A percentile compares a stretch with the other conserved stretches of the same genome.
Conservation (phyloP, 2,888 invertebrate species). For the Rotaria magnacalcarata region DNA sequence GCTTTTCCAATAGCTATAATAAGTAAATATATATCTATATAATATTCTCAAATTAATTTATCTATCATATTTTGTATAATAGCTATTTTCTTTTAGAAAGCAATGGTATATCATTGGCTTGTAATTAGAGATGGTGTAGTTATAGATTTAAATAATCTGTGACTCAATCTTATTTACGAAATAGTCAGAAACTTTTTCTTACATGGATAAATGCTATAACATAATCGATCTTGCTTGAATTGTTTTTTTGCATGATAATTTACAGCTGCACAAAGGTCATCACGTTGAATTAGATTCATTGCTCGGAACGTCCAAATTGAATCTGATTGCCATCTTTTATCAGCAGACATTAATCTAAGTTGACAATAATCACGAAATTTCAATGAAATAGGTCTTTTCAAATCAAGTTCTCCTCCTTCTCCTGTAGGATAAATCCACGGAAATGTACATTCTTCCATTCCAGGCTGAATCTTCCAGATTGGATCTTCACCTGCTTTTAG, state of each 20-base stretch:
- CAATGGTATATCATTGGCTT: too few species aligned
- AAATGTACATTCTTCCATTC: slow-evolving; percentile 3
- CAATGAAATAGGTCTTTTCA: not conserved
- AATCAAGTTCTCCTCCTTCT: not conserved
- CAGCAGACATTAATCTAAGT: not conserved
- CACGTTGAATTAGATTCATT: not conserved
- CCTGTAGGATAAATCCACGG: not conserved
- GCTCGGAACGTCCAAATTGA: not conserved
- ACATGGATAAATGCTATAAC: slow-evolving; percentile 19
- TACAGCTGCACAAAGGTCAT: not conserved
- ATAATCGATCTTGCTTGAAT: not conserved
- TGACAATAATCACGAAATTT: not conserved
- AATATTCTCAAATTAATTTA: too few species aligned
- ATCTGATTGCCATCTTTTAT: not conserved
- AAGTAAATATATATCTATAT: too few species aligned
- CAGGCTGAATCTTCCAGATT: not conserved
- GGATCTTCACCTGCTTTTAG: not conserved
- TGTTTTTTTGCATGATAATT: slow-evolving; percentile 24
- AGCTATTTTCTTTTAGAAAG: too few species aligned
- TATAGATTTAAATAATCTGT: too few species aligned
- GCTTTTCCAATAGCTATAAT: not conserved
- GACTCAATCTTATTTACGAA: too few species aligned
- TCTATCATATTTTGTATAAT: too few species aligned
- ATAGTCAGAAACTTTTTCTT: not conserved
- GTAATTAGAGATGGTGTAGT: too few species aligned